Evolutionary conservation across 2,888 invertebrate species (phyloP), one percentile per base, ranked within the genome.

Genomic region (Polydrusus cervinus): DNA sequence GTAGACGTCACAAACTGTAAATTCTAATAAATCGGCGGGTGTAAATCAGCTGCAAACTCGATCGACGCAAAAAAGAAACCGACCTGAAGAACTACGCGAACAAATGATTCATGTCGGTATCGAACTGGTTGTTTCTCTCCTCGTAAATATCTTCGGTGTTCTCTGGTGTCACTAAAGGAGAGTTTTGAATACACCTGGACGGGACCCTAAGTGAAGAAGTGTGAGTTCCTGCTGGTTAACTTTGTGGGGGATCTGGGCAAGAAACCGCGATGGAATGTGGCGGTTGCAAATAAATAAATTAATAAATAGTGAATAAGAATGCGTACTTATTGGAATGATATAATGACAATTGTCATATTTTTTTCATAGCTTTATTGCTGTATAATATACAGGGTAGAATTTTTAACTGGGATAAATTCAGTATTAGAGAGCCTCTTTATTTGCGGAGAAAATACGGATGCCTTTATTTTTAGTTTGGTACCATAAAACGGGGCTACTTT

Each of bases 21-120:
- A 83, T 83, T 82, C 81, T 82, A 80, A 83, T 82, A 82, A 84
- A 84, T 84, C 82, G 80, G 80, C 81, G 76, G 78, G 78, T 74
- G 79, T 85, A 84, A 84, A 85, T 85, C 85, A 85, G 79, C 79
- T 77, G 80, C 78, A 82, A 83, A 82, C 60, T 55, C 67, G 84
- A 84, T 82, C 83, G 84, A 84, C 83, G 81, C 81, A 83, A 75
- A 75, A 71, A 75, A 75, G 67, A 75, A 71, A 66, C 66, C 66
- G 51, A 66, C 51, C 66, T 66, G 30, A 51, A 75, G 10, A 51
- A 75, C 75, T 61, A 68, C 55, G 20, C 60, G 30, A 25, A 64
- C n/a, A n/a, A 11, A 70, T 75, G 75, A 75, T 75, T 75, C 75
- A 75, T 71, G 64, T 71, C 68, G 47, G 40, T 57, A 70, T 66